Conservation (phyloP, 1,140 invertebrate species). For the Mycetomoellerius zeteki region DNA sequence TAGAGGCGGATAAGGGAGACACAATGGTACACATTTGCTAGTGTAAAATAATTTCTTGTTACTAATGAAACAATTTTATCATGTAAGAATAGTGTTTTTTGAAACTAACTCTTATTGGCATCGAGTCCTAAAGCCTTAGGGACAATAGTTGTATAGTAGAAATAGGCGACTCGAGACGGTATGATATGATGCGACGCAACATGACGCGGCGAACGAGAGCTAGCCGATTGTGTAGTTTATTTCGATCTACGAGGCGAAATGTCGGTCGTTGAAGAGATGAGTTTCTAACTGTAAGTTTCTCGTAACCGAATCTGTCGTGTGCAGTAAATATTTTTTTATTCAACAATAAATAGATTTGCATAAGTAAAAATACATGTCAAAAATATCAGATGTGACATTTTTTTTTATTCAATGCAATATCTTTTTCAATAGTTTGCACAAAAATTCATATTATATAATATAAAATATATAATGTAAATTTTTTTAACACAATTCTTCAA, state of each 20-base stretch:
- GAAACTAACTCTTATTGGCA: constrained; percentile 25
- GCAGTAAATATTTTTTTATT: constrained; percentile 27
- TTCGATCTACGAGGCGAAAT: constrained; percentile 23
- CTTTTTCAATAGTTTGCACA: not conserved
- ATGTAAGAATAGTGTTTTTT: constrained; percentile 11
- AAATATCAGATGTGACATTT: not conserved
- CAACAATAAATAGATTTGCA: constrained; percentile 15
- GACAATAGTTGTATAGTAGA: constrained; percentile 8
- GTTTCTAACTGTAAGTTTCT: not conserved
- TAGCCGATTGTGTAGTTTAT: constrained; percentile 38
- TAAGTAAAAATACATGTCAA: not conserved
- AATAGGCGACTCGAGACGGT: not conserved
- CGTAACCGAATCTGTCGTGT: constrained; percentile 35
- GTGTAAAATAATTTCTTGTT: constrained; percentile 16
- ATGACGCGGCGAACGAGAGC: not conserved
- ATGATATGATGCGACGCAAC: not conserved
- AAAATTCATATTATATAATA: not conserved
- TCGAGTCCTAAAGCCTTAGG: not conserved
- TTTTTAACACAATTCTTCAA: not conserved
- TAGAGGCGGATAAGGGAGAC: not conserved
- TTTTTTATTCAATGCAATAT: not conserved
- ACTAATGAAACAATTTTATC: constrained; percentile 23
- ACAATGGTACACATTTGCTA: not conserved
- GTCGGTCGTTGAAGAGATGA: not conserved
- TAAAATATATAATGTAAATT: not conserved